A percentile compares a stretch with the other conserved stretches of the same genome.
These are phyloP conservation scores for Hylaea fasciaria DNA, from an alignment of 2,888 invertebrate genomes.

Conservation along the genomic window DNA sequence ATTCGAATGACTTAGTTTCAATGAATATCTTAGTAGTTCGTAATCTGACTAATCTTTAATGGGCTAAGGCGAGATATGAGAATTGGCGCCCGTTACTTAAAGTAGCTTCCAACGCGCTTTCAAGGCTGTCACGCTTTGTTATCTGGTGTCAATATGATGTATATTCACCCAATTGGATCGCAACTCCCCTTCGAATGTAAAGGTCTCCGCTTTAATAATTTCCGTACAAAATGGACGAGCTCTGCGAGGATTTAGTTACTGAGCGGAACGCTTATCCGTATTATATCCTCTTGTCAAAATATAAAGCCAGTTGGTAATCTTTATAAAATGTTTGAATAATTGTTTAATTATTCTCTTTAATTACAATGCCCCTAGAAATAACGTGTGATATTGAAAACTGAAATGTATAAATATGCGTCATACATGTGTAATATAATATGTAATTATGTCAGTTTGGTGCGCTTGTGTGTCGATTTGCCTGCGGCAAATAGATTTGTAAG, in stretches of 20 bases:
- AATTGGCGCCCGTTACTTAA: conserved; percentile 2
- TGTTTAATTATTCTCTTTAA: conserved; percentile 17
- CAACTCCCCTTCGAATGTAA: background rate
- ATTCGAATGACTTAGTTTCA: conserved; percentile 1
- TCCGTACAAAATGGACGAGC: conserved; percentile 14
- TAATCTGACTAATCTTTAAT: conserved; percentile 9
- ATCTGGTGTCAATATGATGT: background rate
- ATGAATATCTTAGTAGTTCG: conserved; percentile 12
- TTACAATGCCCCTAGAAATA: conserved; percentile 11
- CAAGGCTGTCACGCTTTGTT: background rate
- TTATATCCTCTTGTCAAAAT: conserved; percentile 29
- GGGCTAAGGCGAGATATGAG: conserved; percentile 7
- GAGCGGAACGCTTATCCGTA: conserved; percentile 27
- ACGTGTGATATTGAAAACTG: conserved; percentile 2
- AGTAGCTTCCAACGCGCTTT: conserved; percentile 7
- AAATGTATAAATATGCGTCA: too few relatives aligned
- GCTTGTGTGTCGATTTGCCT: background rate
- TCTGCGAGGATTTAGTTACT: conserved; percentile 20
- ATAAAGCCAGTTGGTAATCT: conserved; percentile 28
- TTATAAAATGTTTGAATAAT: conserved; percentile 27
- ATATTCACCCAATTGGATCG: background rate
- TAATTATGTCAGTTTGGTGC: background rate
- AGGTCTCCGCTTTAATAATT: conserved; percentile 13
- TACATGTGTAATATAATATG: background rate
- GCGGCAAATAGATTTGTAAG: conserved; percentile 3